Percentiles rank a stretch among this genome's conserved stretches.
Evolutionary conservation across 2,888 invertebrate species (phyloP).

Genomic region (Erannis defoliaria): DNA sequence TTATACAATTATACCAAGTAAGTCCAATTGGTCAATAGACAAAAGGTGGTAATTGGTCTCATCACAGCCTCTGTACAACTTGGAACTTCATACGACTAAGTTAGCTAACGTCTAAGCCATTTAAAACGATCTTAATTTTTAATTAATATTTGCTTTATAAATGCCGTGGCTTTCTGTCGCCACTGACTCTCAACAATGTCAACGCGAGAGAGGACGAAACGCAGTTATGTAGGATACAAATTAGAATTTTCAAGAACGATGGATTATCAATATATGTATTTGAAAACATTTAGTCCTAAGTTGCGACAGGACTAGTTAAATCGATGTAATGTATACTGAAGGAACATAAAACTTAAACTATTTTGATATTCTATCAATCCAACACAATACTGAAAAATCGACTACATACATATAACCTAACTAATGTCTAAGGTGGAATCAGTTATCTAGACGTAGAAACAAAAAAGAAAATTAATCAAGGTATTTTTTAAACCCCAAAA

Average conservation of each 20-base stretch:
- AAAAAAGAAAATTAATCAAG: no score
- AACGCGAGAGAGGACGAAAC: no score
- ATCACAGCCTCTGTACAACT: conserved; percentile 79
- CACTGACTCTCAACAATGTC: no score
- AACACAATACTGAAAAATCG: conserved; percentile 67
- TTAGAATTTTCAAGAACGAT: neutral
- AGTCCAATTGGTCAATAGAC: conserved; percentile 43
- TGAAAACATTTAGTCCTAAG: conserved; percentile 19
- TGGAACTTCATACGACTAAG: conserved; percentile 56
- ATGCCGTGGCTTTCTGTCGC: no score
- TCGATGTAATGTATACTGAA: conserved; percentile 23
- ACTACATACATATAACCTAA: conserved; percentile 8
- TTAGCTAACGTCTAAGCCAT: neutral
- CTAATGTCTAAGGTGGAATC: conserved; percentile 19
- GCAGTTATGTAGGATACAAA: no score
- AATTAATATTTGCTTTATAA: no score
- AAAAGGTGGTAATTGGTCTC: conserved; percentile 27
- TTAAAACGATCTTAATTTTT: neutral
- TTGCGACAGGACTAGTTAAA: conserved; percentile 28
- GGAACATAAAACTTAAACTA: conserved; percentile 52
- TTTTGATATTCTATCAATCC: conserved; percentile 48
- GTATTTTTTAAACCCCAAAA: no score
- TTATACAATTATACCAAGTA: conserved; percentile 41
- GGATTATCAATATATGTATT: neutral
- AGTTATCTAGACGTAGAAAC: no score